phyloP scores from a whole-genome alignment of 2,888 invertebrate species.

The Poecilus cupreus region DNA sequence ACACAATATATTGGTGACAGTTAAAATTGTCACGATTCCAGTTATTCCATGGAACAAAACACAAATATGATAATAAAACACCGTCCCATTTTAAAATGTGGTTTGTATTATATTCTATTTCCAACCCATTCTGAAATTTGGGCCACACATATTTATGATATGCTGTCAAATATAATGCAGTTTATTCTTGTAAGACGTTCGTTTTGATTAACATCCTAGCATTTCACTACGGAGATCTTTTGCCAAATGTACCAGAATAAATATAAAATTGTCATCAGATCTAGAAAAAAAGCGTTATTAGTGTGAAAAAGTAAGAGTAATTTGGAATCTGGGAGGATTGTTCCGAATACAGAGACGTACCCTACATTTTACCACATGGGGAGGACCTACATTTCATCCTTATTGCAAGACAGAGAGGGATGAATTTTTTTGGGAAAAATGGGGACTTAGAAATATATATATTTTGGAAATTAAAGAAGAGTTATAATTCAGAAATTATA shows the following conservation, averaged over 20 bases:
- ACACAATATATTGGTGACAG: slow-evolving; percentile 19
- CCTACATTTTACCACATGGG: too few relatives aligned
- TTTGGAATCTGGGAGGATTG: background rate
- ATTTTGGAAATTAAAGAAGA: too few relatives aligned
- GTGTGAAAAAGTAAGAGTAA: slow-evolving; percentile 38
- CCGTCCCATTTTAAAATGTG: background rate
- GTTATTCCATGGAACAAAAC: background rate
- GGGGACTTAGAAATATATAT: too few relatives aligned
- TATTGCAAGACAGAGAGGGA: too few relatives aligned
- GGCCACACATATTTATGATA: slow-evolving; percentile 34
- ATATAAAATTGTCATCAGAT: slow-evolving; percentile 41
- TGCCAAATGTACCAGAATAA: slow-evolving; percentile 27
- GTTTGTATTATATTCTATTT: slow-evolving; percentile 6
- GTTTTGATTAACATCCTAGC: slow-evolving; percentile 17
- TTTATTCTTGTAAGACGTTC: slow-evolving; percentile 25
- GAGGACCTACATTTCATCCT: too few relatives aligned
- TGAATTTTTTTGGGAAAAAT: too few relatives aligned
- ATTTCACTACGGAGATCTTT: background rate
- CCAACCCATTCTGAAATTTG: background rate
- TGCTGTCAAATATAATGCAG: slow-evolving; percentile 34
- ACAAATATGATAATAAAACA: background rate
- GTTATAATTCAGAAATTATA: too few relatives aligned
- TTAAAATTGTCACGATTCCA: background rate
- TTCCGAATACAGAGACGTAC: too few relatives aligned
- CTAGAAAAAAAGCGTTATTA: slow-evolving; percentile 25